phyloP scores from a whole-genome alignment of 2,113 vertebrate species.

The Scytalopus superciliaris region DNA sequence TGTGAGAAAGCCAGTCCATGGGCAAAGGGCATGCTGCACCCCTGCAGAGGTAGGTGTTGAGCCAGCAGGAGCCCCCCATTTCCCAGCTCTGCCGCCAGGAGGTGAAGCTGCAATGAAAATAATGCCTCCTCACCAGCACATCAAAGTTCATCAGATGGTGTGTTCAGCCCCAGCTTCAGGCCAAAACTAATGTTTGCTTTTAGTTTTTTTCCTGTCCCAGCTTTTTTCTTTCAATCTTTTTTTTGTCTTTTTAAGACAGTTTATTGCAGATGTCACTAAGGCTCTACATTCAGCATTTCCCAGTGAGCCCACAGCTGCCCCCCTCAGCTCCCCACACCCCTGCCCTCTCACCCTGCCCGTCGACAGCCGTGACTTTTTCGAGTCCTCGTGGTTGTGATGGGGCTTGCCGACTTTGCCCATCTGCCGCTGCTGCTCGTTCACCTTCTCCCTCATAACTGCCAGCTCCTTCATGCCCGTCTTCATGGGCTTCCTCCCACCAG shows the following conservation, averaged over 20 bases:
- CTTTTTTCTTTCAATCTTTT: neutral
- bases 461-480: slow-evolving; percentile 75
- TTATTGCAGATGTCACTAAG: neutral
- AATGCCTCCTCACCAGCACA: neutral
- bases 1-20: neutral
- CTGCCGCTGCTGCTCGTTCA: slow-evolving; percentile 75
- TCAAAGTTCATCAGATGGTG: neutral
- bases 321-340: neutral
- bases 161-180: neutral
- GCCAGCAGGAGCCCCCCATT: neutral
- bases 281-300: neutral
- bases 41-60: neutral
- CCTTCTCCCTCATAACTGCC: slow-evolving; percentile 76
- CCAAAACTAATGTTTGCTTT: slow-evolving; percentile 29
- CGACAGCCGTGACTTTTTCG: slow-evolving; percentile 73
- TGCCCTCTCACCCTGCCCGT: slow-evolving; percentile 70
- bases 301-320: neutral
- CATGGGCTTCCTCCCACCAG: slow-evolving; percentile 57
- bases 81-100: neutral
- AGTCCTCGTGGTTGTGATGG: slow-evolving; percentile 66
- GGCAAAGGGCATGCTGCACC: neutral
- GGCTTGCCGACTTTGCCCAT: slow-evolving; percentile 73
- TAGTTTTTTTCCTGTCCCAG: neutral
- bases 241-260: neutral
- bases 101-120: slow-evolving; percentile 2